A percentile compares a stretch with the other conserved stretches of the same genome.
These are phyloP conservation scores for Mus minutoides DNA, from an alignment of 2,797 vertebrate genomes.

Conservation along the genomic window DNA sequence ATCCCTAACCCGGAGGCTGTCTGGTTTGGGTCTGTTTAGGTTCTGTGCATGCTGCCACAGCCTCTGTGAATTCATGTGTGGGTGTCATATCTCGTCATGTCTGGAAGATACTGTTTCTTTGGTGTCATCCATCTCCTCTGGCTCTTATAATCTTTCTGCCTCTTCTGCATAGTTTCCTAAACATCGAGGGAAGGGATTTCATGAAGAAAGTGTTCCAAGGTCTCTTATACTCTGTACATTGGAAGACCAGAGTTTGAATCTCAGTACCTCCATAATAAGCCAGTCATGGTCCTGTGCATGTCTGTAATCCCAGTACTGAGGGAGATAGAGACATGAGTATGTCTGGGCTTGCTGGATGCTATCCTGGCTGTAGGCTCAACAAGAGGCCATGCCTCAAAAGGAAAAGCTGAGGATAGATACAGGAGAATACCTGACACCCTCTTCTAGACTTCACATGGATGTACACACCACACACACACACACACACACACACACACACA, in stretches of 20 bases:
- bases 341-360: background rate
- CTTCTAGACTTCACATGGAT: background rate
- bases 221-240: background rate
- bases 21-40: background rate
- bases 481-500: background rate
- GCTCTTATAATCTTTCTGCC: no score
- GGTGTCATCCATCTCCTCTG: background rate
- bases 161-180: background rate
- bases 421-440: background rate
- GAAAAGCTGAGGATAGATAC: background rate
- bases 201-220: background rate
- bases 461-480: background rate
- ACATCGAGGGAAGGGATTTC: background rate
- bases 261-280: background rate
- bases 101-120: background rate
- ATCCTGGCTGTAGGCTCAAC: background rate
- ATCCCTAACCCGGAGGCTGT: no score
- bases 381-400: background rate
- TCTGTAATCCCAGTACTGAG: background rate
- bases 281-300: no score
- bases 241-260: background rate
- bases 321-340: no score
- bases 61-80: background rate
- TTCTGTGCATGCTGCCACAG: background rate
- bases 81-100: background rate